Conservation (phyloP, 2,888 invertebrate genomes). For the Morpho deidamia region DNA sequence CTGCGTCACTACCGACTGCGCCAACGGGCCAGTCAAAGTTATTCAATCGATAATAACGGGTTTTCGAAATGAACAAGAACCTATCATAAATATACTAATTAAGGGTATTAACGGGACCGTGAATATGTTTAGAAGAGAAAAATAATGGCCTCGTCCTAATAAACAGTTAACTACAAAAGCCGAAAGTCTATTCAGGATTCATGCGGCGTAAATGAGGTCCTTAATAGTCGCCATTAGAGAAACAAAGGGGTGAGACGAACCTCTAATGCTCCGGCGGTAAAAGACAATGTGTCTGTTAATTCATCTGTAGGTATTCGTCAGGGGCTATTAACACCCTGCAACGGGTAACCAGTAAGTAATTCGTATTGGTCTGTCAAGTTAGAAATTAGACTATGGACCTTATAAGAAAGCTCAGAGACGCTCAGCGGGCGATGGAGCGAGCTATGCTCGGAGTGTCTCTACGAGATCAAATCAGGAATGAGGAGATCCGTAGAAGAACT, state of each 20-base stretch:
- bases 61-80: background rate
- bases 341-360: background rate
- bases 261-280: conserved; percentile 38
- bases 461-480: no score
- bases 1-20: no score
- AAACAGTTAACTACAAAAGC: conserved; percentile 23
- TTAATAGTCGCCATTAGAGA: conserved; percentile 50
- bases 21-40: no score
- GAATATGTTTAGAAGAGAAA: conserved; percentile 1
- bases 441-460: no score
- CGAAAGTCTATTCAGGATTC: conserved; percentile 32
- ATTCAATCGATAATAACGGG: no score
- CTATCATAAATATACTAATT: background rate
- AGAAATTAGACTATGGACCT: no score
- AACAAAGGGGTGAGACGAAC: conserved; percentile 45
- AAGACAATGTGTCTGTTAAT: conserved; percentile 40
- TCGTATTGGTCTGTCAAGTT: background rate
- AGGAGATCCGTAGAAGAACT: no score
- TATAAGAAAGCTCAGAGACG: no score
- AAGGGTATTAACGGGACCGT: background rate
- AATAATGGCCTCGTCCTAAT: conserved; percentile 17
- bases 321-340: conserved; percentile 3
- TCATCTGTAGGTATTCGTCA: conserved; percentile 26
- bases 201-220: conserved; percentile 39
- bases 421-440: no score